A percentile compares a stretch with the other conserved stretches of the same genome.
phyloP scores from a whole-genome alignment of 30 jellyfish, hydroid and myxozoan species.

The Sanderia malayensis region DNA sequence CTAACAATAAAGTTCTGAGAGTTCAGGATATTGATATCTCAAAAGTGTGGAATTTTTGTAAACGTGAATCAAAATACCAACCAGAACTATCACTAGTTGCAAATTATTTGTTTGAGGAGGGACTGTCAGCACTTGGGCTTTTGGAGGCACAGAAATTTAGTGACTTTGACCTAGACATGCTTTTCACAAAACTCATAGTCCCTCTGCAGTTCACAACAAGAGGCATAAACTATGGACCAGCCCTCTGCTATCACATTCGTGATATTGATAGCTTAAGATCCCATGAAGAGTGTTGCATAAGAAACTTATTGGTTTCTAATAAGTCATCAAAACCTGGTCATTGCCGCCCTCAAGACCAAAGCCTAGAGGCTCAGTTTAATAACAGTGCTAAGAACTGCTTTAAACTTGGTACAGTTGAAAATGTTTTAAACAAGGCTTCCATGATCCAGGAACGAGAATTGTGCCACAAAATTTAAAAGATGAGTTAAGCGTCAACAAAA shows the following conservation, averaged over 20 bases:
- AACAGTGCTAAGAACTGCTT: conserved; percentile 9
- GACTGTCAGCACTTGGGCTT: not conserved
- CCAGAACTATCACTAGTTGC: conserved; percentile 13
- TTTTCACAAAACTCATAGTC: not conserved
- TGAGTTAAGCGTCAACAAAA: not conserved
- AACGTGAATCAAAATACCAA: conserved; percentile 2
- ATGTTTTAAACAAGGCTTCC: conserved; percentile 12
- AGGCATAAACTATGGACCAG: conserved; percentile 7
- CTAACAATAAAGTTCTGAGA: too few species aligned
- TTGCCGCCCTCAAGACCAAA: conserved; percentile 19
- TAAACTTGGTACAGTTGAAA: not conserved
- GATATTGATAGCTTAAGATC: not conserved
- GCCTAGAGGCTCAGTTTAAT: not conserved
- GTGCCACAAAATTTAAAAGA: conserved; percentile 8
- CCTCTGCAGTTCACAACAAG: not conserved
- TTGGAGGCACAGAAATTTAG: not conserved
- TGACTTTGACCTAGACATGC: not conserved
- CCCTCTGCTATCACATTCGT: conserved; percentile 17
- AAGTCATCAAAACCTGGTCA: conserved; percentile 8
- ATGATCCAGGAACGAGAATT: conserved; percentile 6
- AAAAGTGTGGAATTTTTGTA: conserved; percentile 7
- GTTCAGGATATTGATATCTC: not conserved
- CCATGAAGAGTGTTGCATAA: not conserved
- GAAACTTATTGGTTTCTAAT: not conserved
- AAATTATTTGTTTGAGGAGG: not conserved